phyloP scores from a whole-genome alignment of 1,140 invertebrate species.

The Meloidogyne exigua region DNA sequence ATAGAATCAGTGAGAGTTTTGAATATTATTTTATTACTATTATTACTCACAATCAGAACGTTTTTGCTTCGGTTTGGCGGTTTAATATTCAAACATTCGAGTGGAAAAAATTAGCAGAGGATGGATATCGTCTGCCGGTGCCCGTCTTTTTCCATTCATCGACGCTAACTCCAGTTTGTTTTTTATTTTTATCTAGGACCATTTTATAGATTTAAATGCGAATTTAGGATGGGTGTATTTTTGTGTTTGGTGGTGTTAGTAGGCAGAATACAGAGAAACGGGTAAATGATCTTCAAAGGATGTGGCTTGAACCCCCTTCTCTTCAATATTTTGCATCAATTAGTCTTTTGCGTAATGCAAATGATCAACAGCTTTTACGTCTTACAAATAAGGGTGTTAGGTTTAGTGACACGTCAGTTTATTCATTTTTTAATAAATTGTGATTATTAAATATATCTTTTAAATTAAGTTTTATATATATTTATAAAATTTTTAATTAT shows the following conservation, averaged over 20 bases:
- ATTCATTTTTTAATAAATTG: neutral
- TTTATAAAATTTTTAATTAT: too few relatives aligned
- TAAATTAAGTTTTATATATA: too few relatives aligned
- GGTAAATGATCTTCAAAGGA: slow-evolving; percentile 60
- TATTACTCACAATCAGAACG: neutral
- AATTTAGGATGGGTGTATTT: slow-evolving; percentile 63
- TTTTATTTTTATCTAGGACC: too few relatives aligned
- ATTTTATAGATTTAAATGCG: neutral
- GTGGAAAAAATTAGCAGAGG: slow-evolving; percentile 69
- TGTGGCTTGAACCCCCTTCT: slow-evolving; percentile 81
- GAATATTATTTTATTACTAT: neutral
- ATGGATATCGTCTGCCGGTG: slow-evolving; percentile 70
- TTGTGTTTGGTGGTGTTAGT: slow-evolving; percentile 66
- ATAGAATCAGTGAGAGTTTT: neutral
- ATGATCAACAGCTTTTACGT: neutral
- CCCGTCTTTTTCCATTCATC: slow-evolving; percentile 82
- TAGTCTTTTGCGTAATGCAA: neutral
- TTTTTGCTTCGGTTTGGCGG: slow-evolving; percentile 75
- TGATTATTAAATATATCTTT: too few relatives aligned
- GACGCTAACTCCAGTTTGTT: slow-evolving; percentile 70
- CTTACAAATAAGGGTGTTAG: neutral
- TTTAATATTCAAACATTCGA: slow-evolving; percentile 73
- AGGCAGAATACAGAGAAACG: slow-evolving; percentile 52
- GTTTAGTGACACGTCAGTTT: neutral
- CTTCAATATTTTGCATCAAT: slow-evolving; percentile 69